Conservation (phyloP, 2,888 invertebrate species). For the Ennomos erosarius region DNA sequence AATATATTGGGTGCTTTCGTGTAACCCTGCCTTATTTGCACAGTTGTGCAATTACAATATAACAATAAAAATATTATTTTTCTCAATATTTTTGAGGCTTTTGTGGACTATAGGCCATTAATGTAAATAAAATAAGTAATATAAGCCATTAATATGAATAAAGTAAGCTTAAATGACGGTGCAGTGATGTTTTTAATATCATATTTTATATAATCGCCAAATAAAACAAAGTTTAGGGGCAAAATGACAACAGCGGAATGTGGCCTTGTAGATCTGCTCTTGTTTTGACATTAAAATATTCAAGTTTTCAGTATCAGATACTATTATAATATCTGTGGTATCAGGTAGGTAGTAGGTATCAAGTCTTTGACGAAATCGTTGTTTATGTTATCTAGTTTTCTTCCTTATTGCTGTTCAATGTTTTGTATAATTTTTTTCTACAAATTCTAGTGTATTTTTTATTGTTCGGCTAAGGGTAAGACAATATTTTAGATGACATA, state of each 20-base stretch:
- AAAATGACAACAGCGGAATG: constrained; percentile 32
- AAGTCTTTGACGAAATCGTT: constrained; percentile 12
- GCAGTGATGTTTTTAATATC: constrained; percentile 34
- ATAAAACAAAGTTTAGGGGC: constrained; percentile 22
- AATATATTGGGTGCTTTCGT: constrained; percentile 41
- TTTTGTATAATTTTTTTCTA: too few species aligned
- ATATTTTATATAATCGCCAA: constrained; percentile 21
- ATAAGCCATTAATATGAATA: constrained; percentile 40
- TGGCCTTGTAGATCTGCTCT: constrained; percentile 24
- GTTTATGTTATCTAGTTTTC: constrained; percentile 17
- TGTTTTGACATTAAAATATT: constrained; percentile 25
- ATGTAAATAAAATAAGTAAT: constrained; percentile 40
- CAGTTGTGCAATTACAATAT: constrained; percentile 45
- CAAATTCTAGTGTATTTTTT: neutral
- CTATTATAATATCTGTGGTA: too few species aligned
- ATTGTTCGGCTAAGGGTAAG: neutral
- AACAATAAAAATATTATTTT: constrained; percentile 48
- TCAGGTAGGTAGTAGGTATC: too few species aligned
- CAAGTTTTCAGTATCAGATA: constrained; percentile 16
- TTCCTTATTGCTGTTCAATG: constrained; percentile 20
- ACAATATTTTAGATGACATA: neutral
- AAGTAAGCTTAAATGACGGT: constrained; percentile 39
- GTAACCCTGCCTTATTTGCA: constrained; percentile 51
- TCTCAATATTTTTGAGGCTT: constrained; percentile 40
- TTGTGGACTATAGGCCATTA: constrained; percentile 38